phyloP scores from a whole-genome alignment of 2,113 vertebrate genomes.

The Pionites leucogaster region DNA sequence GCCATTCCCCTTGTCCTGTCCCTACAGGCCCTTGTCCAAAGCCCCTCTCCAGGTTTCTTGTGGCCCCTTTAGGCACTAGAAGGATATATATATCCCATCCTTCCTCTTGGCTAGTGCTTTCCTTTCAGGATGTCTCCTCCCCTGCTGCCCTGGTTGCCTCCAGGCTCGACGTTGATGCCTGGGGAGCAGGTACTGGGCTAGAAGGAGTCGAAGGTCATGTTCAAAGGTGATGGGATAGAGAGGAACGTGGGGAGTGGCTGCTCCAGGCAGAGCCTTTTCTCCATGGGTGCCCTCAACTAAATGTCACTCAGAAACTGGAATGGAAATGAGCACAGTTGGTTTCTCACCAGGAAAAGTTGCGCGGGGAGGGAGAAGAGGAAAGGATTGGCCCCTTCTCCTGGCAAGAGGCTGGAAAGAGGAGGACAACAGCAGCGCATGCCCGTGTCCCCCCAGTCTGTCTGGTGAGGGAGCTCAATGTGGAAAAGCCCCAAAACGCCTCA shows the following conservation, averaged over 20 bases:
- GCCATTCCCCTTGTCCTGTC: neutral
- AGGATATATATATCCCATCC: neutral
- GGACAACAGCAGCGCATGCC: neutral
- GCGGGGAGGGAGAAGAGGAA: neutral
- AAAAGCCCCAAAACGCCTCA: neutral
- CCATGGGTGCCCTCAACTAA: neutral
- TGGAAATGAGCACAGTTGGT: neutral
- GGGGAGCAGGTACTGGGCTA: neutral
- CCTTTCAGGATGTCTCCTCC: neutral
- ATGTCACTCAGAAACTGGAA: neutral
- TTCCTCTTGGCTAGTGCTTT: neutral
- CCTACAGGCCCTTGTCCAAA: neutral
- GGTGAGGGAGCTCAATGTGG: neutral
- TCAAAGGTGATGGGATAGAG: neutral
- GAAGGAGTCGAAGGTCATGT: neutral
- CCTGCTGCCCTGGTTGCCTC: neutral
- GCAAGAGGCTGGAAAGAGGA: neutral
- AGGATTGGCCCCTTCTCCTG: neutral
- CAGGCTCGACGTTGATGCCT: accelerated
- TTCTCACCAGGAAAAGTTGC: neutral
- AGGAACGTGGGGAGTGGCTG: neutral
- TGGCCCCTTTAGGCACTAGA: neutral
- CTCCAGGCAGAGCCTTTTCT: neutral
- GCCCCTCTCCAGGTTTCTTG: neutral
- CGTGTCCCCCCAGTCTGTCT: neutral